Conservation (phyloP, 1,140 invertebrate genomes). For the Dufourea novaeangliae region DNA sequence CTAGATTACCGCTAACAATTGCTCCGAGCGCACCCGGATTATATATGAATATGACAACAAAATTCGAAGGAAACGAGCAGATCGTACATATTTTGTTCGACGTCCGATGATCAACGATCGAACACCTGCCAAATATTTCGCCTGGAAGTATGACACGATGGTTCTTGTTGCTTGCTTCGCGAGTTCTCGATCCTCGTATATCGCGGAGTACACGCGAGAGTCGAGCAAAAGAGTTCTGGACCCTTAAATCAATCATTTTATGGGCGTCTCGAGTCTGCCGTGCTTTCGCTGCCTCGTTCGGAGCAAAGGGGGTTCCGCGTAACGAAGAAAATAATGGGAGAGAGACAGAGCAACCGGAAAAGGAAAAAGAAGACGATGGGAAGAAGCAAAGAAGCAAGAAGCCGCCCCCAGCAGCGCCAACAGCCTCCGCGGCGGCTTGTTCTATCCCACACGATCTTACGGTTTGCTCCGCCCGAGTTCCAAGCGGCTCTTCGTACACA, state of each 20-base stretch:
- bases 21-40: too few species aligned
- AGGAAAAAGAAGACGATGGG: conserved; percentile 21
- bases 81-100: too few species aligned
- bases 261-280: conserved; percentile 8
- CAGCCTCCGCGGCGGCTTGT: conserved; percentile 66
- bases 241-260: conserved; percentile 28
- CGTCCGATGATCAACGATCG: not conserved
- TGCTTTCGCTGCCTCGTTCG: conserved; percentile 17
- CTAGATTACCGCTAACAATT: too few species aligned
- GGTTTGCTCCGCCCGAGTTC: conserved; percentile 69
- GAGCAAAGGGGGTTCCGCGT: not conserved
- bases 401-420: conserved; percentile 79
- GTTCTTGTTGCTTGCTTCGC: too few species aligned
- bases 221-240: not conserved
- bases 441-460: conserved; percentile 72
- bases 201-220: not conserved
- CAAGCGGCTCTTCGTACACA: not conserved
- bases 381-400: conserved; percentile 65
- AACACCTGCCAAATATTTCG: not conserved
- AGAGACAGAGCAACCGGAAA: conserved; percentile 35
- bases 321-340: not conserved
- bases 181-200: not conserved
- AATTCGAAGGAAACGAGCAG: too few species aligned
- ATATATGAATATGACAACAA: too few species aligned
- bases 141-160: not conserved